Percentiles rank a stretch among this genome's conserved stretches.
phyloP scores from a whole-genome alignment of 2,888 invertebrate genomes.

The Acanthococcus lagerstroemiae region DNA sequence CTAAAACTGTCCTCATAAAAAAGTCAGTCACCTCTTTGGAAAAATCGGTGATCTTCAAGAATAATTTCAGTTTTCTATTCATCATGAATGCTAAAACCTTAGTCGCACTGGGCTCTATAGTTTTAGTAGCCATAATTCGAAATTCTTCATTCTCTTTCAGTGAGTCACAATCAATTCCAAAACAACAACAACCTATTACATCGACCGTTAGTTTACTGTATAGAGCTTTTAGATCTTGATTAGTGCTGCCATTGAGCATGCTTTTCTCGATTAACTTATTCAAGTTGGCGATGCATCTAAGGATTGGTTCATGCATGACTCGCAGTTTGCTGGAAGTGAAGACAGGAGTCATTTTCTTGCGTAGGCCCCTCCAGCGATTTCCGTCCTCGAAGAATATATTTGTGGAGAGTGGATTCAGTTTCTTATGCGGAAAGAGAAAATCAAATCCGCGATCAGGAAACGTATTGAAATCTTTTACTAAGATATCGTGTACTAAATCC shows the following conservation, averaged over 20 bases:
- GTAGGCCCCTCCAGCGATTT: conserved; percentile 41
- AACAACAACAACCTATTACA: conserved; percentile 12
- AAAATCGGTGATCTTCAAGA: conserved; percentile 35
- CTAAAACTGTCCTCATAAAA: conserved; percentile 36
- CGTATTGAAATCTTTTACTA: conserved; percentile 35
- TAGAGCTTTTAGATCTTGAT: not conserved
- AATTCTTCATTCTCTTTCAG: conserved; percentile 33
- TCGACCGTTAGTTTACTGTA: conserved; percentile 14
- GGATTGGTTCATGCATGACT: conserved; percentile 31
- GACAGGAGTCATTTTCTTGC: conserved; percentile 42
- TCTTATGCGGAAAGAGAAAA: conserved; percentile 17
- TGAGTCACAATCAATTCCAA: conserved; percentile 19
- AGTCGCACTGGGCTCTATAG: conserved; percentile 34
- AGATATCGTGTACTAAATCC: conserved; percentile 21
- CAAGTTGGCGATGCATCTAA: conserved; percentile 21
- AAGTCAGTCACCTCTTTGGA: conserved; percentile 35
- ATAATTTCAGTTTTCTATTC: too few species aligned
- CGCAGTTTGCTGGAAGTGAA: conserved; percentile 43
- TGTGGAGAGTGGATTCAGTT: conserved; percentile 33
- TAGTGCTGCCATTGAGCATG: not conserved
- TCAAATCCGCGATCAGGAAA: conserved; percentile 33
- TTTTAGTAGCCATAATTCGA: not conserved
- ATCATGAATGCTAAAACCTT: conserved; percentile 31
- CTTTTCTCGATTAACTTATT: conserved; percentile 4
- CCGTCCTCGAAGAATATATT: conserved; percentile 37